Evolutionary conservation across 2,888 invertebrate species (phyloP).

Genomic region (Hirtodrosophila histrioides): DNA sequence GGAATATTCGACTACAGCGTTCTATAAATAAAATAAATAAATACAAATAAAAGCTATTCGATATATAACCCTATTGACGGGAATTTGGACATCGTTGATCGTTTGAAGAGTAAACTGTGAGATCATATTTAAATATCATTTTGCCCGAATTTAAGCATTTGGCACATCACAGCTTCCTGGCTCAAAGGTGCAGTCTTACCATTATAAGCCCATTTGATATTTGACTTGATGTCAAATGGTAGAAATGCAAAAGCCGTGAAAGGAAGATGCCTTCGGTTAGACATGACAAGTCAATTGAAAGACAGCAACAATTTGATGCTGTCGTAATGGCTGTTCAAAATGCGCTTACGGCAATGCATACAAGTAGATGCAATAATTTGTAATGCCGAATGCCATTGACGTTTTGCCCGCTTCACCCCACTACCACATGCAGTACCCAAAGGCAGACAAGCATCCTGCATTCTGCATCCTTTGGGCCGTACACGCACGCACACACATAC

Average conservation of each 20-base stretch:
- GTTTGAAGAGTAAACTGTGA: too few relatives aligned
- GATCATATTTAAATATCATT: too few relatives aligned
- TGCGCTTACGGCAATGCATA: constrained; percentile 40
- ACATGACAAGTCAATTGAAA: constrained; percentile 64
- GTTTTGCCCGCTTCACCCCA: constrained; percentile 10
- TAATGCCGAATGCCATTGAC: constrained; percentile 45
- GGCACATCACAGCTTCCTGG: not conserved
- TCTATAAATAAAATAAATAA: too few relatives aligned
- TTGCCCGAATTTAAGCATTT: too few relatives aligned
- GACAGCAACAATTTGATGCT: constrained; percentile 45
- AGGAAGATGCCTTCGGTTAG: constrained; percentile 21
- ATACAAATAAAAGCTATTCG: too few relatives aligned
- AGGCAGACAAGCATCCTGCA: constrained; percentile 21
- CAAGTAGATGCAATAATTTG: constrained; percentile 71
- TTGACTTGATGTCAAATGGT: constrained; percentile 15
- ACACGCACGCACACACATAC: constrained; percentile 14
- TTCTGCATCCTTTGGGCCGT: constrained; percentile 23
- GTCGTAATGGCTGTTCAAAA: constrained; percentile 21
- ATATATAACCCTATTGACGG: too few relatives aligned
- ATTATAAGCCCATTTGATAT: constrained; percentile 6
- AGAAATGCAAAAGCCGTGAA: not conserved
- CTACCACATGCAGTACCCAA: constrained; percentile 20
- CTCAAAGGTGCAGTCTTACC: too few relatives aligned
- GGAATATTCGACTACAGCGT: too few relatives aligned
- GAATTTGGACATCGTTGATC: too few relatives aligned